These are phyloP conservation scores for Procavia capensis DNA, from an alignment of 2,113 vertebrate genomes.

Conservation along the genomic window DNA sequence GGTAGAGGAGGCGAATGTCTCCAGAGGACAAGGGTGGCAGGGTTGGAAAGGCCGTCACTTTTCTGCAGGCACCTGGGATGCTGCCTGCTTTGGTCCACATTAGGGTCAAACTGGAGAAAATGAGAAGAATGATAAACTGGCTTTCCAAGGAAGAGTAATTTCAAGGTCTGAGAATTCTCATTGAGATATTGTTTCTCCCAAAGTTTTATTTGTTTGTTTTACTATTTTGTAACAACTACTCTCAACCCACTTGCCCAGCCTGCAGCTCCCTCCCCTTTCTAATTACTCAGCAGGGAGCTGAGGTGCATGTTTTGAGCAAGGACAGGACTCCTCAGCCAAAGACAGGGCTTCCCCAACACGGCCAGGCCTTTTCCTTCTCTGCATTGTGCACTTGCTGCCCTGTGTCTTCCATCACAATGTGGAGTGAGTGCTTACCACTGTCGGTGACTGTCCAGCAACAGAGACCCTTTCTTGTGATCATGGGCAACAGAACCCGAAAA, in stretches of 20 bases:
- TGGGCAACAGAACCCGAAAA: not conserved
- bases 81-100: slow-evolving; percentile 49
- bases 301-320: not conserved
- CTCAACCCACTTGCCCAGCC: not conserved
- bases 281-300: not conserved
- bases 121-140: not conserved
- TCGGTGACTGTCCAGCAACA: not conserved
- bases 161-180: not conserved
- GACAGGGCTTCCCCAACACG: not conserved
- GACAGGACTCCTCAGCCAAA: not conserved
- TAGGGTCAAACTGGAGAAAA: not conserved
- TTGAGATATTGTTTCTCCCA: not conserved
- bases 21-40: slow-evolving; percentile 84
- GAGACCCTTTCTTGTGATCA: not conserved
- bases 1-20: slow-evolving; percentile 84
- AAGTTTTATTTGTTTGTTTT: not conserved
- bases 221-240: not conserved
- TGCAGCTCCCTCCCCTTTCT: not conserved
- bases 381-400: accelerated
- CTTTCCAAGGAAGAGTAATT: not conserved
- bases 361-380: not conserved
- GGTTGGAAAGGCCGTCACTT: slow-evolving; percentile 86
- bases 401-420: not conserved
- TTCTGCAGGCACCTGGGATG: slow-evolving; percentile 8
- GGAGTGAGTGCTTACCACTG: accelerated